phyloP scores from a whole-genome alignment of 1,140 invertebrate genomes.

The Drosophila pandora region DNA sequence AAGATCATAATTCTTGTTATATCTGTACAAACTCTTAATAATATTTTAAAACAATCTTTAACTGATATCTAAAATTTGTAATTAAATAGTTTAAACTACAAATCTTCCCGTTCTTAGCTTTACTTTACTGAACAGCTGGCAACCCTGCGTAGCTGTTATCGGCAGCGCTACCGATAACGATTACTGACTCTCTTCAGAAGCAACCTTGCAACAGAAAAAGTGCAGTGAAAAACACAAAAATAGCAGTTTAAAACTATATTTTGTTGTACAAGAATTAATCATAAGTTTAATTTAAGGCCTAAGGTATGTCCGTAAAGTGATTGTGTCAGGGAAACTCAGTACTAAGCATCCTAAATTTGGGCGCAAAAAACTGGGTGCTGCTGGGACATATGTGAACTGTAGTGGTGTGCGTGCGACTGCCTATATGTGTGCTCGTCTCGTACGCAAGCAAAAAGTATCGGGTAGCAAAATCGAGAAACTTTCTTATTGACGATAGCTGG shows the following conservation, averaged over 20 bases:
- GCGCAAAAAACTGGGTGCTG: conserved; percentile 60
- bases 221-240: conserved; percentile 77
- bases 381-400: conserved; percentile 17
- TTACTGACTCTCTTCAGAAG: conserved; percentile 52
- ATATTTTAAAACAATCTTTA: too few relatives aligned
- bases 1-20: too few relatives aligned
- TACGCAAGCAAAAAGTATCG: conserved; percentile 76
- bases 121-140: not conserved
- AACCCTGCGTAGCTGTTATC: conserved; percentile 5
- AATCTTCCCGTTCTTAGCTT: not conserved
- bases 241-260: conserved; percentile 58
- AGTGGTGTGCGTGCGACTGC: conserved; percentile 14
- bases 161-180: conserved; percentile 19
- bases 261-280: conserved; percentile 55
- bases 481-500: conserved; percentile 70
- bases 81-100: too few relatives aligned
- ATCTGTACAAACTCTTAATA: too few relatives aligned
- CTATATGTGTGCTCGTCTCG: conserved; percentile 27
- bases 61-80: too few relatives aligned
- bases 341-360: conserved; percentile 33
- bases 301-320: conserved; percentile 55
- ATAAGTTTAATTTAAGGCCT: conserved; percentile 66
- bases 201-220: conserved; percentile 74
- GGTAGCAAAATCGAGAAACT: conserved; percentile 79
- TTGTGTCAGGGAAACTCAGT: conserved; percentile 1